Base-by-base conservation (phyloP, 1,140 invertebrate genomes). In the Cotesia glomerata region DNA sequence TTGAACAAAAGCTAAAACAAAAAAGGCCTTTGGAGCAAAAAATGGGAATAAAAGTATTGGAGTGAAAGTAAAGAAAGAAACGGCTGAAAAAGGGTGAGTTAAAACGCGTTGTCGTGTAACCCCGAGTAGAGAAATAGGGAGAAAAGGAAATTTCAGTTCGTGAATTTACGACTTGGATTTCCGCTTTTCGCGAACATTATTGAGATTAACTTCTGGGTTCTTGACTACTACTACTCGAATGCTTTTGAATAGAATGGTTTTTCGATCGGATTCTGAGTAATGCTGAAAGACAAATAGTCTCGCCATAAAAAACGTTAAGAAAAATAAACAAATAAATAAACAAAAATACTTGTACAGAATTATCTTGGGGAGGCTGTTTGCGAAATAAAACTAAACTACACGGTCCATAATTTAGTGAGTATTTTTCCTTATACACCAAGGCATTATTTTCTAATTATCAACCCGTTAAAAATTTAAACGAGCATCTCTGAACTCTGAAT, bases 141-240 rank as follows among this genome's bases (percentile, higher is more conserved):
- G 52, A 69, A 62, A 63, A 36, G 39, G 39, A 72, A 75, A 77
- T 71, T 16, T 58, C 52, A 65, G 69, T 61, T 61, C 64, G 66
- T 45, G 36, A 75, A 80, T 82, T 84, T 84, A 84, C 81, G 77
- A 77, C 77, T 70, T 66, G 32, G 63, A 76, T 77, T 81, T 84
- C 82, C 82, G 82, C 69, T 77, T 68, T 72, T 74, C 56, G 73
- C 77, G 76, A 75, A 65, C 80, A 77, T 84, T 83, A 84, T 82
- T 78, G 75, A 83, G 82, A 84, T 84, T 83, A 83, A 82, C 79
- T 66, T 54, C 67, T 66, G 14, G 56, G 8, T 18, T 16, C 18
- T 58, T 26, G 35, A 52, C 58, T 72, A 32, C 68, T 61, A 52
- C 59, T 11, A n/a, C 39, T 65, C 67, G 74, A 77, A 75, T 74